These are phyloP conservation scores for Dipodomys stephensi DNA, from an alignment of 2,113 vertebrate species.

Conservation along the genomic window DNA sequence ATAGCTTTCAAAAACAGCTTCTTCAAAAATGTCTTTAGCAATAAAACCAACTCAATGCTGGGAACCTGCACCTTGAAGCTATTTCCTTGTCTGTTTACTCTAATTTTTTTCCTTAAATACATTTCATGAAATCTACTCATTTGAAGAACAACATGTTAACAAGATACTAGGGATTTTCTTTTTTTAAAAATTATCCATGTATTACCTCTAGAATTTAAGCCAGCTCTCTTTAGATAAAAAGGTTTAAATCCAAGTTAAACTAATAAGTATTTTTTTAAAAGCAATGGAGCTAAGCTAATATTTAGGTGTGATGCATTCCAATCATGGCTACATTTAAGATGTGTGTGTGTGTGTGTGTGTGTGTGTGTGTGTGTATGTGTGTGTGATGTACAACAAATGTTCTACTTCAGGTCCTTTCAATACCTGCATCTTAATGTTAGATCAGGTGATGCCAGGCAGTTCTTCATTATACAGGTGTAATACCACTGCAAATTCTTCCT, in stretches of 20 bases:
- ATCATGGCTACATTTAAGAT: not conserved
- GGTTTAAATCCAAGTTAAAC: not conserved
- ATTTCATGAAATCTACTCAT: not conserved
- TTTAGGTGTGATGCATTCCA: not conserved
- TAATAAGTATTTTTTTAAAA: not conserved
- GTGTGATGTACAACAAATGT: not conserved
- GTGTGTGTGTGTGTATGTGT: too few relatives aligned
- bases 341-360: too few relatives aligned
- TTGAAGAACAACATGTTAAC: conserved; percentile 23
- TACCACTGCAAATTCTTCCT: not conserved
- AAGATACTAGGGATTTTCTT: not conserved
- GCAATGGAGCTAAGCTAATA: not conserved
- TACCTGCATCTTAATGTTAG: not conserved
- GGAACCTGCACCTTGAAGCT: not conserved
- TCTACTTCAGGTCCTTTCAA: not conserved
- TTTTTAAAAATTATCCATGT: not conserved
- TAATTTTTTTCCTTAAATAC: not conserved
- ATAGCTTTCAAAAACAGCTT: not conserved
- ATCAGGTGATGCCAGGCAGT: not conserved
- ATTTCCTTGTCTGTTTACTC: not conserved
- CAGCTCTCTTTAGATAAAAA: not conserved
- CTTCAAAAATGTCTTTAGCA: not conserved
- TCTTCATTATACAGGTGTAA: not conserved
- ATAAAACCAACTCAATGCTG: not conserved
- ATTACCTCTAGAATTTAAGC: not conserved